Base-by-base conservation (phyloP, 2,113 vertebrate species). In the Merops nubicus region DNA sequence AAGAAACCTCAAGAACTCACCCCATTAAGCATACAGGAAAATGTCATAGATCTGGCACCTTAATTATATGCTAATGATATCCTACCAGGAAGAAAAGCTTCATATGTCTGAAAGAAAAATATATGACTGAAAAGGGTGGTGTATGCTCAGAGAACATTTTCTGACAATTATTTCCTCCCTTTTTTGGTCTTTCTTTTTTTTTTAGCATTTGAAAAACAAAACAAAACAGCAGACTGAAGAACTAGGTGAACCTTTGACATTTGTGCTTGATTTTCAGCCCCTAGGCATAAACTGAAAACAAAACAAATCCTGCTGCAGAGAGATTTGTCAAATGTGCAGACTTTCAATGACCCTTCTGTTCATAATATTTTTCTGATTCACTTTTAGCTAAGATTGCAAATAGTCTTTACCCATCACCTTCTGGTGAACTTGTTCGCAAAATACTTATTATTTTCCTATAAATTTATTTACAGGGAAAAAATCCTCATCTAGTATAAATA, bases 21-120 rank as follows among this genome's bases (percentile, higher is more conserved):
- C 56, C 75, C 74, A 91, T 91, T 85, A 90, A 83, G 51, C 56
- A 72, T 3, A 16, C 42, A 94, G 88, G 77, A 43, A 96, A 90
- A 89, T 81, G 85, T 72, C 82, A 91, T 29, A 9, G 50, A 83
- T 76, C 79, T 95, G 91, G 70, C 59, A 89, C 94, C 80, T 80
- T 90, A 91, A 92, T 96, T 96, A 75, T 95, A 95, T 95, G 85
- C 89, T 97, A 92, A 91, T 91, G 70, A 64, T 76, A 84, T 89
- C 85, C 40, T 40, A 80, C 25, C 51, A 42, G 65, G 57, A 91
- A 74, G 91, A 90, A 91, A 93, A 73, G 13, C 56, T 69, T 95
- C 88, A 60, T 68, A 68, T 20, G 28, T 63, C 81, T 77, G 59
- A 36, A 90, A 88, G 69, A 50, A 91, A 96, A 92, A 90, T 56